Percentiles rank a stretch among this genome's conserved stretches.
Conservation (phyloP, 2,888 invertebrate species). For the Megaustenia siamemsis region DNA sequence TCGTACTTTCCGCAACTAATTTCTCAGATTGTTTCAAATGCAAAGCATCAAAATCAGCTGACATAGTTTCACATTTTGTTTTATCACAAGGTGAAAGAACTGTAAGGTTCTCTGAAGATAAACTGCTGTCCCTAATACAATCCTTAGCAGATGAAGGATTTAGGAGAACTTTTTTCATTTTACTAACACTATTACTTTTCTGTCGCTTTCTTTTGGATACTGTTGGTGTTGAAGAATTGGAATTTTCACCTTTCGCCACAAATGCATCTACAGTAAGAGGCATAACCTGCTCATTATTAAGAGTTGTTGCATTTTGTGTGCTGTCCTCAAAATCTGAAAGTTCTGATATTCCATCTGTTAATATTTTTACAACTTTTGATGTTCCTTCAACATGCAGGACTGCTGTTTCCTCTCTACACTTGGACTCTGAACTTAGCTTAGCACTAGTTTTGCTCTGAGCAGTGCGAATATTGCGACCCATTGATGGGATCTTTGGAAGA, state of each 20-base stretch:
- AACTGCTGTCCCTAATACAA: background rate
- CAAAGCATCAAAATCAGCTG: background rate
- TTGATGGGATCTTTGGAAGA: slow-evolving; percentile 72
- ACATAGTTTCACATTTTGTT: background rate
- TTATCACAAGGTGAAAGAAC: background rate
- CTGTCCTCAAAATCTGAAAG: slow-evolving; percentile 51
- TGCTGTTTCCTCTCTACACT: slow-evolving; percentile 60
- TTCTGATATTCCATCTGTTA: slow-evolving; percentile 59
- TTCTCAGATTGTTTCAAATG: background rate
- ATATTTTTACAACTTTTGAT: slow-evolving; percentile 66
- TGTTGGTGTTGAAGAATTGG: background rate
- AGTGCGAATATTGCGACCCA: slow-evolving; percentile 69
- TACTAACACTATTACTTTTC: background rate
- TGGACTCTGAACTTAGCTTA: slow-evolving; percentile 56
- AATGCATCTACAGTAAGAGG: background rate
- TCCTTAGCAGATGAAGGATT: background rate
- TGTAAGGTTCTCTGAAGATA: slow-evolving; percentile 39
- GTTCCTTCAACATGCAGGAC: slow-evolving; percentile 68
- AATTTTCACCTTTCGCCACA: background rate
- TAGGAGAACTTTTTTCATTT: background rate
- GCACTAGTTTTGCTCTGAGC: slow-evolving; percentile 73
- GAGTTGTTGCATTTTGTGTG: background rate
- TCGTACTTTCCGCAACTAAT: background rate
- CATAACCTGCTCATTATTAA: background rate
- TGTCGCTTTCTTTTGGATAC: slow-evolving; percentile 30